Evolutionary conservation across 2,888 invertebrate species (phyloP).

Genomic region (Aphidius colemani): DNA sequence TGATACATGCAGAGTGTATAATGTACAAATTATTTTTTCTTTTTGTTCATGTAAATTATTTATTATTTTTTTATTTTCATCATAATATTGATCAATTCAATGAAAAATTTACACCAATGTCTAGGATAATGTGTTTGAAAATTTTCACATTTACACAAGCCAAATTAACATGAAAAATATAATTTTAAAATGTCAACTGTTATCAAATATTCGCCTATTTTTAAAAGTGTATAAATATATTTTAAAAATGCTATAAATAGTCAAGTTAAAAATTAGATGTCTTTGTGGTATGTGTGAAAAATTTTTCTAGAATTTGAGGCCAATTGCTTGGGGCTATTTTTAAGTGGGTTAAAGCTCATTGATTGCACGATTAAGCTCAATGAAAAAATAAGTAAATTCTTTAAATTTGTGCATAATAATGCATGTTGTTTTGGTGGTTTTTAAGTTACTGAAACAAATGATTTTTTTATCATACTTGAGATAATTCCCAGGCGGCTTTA

Average conservation of each 20-base stretch:
- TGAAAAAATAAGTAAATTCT: conserved; percentile 9
- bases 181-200: no score
- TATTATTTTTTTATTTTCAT: no score
- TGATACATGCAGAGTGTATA: background rate
- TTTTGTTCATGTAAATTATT: no score
- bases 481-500: conserved; percentile 62
- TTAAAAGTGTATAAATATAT: no score
- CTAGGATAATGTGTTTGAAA: no score
- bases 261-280: background rate
- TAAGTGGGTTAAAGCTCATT: conserved; percentile 24
- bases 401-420: conserved; percentile 30
- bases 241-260: no score
- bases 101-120: no score
- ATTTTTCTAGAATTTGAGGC: conserved; percentile 23
- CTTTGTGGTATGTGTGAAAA: background rate
- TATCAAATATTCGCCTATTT: no score
- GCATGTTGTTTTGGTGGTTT: conserved; percentile 13
- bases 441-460: background rate
- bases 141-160: no score
- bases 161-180: no score
- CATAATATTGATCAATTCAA: no score
- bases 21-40: no score
- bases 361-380: conserved; percentile 10
- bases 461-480: conserved; percentile 58
- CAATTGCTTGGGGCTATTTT: background rate